Percentiles rank a stretch among this genome's conserved stretches.
These are phyloP conservation scores for Drosophila longiperda DNA, from an alignment of 2,888 invertebrate species.

Conservation along the genomic window DNA sequence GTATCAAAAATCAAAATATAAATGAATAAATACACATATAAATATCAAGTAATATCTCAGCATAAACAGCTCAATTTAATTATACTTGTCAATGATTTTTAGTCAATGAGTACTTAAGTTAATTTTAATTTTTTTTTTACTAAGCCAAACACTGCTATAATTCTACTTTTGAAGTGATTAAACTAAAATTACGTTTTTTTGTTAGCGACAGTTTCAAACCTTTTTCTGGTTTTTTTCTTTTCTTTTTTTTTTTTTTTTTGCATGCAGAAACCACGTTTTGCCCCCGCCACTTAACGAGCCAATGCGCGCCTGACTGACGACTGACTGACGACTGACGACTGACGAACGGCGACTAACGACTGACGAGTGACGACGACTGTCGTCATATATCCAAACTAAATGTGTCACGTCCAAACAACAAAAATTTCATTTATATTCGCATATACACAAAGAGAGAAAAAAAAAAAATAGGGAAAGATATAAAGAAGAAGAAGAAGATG, in stretches of 20 bases:
- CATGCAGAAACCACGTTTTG: background rate
- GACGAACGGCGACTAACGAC: constrained; percentile 13
- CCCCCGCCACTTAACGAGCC: constrained; percentile 57
- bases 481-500: constrained; percentile 15
- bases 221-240: background rate
- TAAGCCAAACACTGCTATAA: background rate
- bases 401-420: constrained; percentile 81
- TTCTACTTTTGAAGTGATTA: constrained; percentile 17
- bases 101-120: background rate
- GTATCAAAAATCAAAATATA: background rate
- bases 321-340: constrained; percentile 30
- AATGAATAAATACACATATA: background rate
- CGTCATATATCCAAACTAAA: constrained; percentile 79
- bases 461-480: constrained; percentile 10
- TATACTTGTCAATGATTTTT: background rate
- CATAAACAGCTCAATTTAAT: background rate
- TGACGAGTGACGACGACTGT: constrained; percentile 51
- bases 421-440: constrained; percentile 82
- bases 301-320: constrained; percentile 69
- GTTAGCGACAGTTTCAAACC: constrained; percentile 34
- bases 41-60: background rate
- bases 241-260: background rate
- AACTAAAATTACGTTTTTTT: constrained; percentile 40
- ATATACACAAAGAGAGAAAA: constrained; percentile 42
- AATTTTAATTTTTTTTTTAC: background rate